Base-by-base conservation (phyloP, 1,140 invertebrate genomes). In the Drosophila persimilis region DNA sequence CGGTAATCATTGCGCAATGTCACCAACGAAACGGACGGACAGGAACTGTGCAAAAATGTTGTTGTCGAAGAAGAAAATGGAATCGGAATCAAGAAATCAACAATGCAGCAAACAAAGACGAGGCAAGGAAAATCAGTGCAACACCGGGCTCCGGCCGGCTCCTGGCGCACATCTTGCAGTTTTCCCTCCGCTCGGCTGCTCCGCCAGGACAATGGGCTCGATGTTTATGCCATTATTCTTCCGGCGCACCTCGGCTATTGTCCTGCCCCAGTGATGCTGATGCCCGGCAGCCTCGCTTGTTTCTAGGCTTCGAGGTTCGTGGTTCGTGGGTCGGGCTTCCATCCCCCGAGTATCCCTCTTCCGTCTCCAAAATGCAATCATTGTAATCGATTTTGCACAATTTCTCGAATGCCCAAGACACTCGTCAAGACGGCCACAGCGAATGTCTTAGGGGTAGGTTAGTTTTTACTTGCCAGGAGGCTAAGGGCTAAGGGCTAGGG, bases 351-450 rank as follows among this genome's bases (percentile, higher is more conserved):
- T 61, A 77, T 80, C 67, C 78, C 88, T 86, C 83, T 85, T 85
- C 73, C 74, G 83, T 81, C 81, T 85, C 79, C 80, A 84, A 84
- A 70, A 84, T 84, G 81, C 81, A 86, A 86, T 86, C 81, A 88
- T 88, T 88, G 84, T 88, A 88, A 88, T 88, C 83, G 83, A 88
- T 88, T 88, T 88, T 88, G 83, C 83, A 88, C 84, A 88, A 88
- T 39, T 13, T 88, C 88, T 88, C 84, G 63, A 88, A 88, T 83
- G 83, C 78, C 76, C 74, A 83, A 88, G 83, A 86, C 81, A 69
- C 48, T 77, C 56, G 45, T 66, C 52, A 56, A 35, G 65, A 41
- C 24, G 5, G 13, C 35, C 35, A 39, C 35, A 39, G 11, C 35
- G 35, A 39, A 39, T 39, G 35, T 73, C 51, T 76, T 79, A 88